Base-by-base conservation (phyloP, 2,888 invertebrate genomes). In the Parochlus steinenii region DNA sequence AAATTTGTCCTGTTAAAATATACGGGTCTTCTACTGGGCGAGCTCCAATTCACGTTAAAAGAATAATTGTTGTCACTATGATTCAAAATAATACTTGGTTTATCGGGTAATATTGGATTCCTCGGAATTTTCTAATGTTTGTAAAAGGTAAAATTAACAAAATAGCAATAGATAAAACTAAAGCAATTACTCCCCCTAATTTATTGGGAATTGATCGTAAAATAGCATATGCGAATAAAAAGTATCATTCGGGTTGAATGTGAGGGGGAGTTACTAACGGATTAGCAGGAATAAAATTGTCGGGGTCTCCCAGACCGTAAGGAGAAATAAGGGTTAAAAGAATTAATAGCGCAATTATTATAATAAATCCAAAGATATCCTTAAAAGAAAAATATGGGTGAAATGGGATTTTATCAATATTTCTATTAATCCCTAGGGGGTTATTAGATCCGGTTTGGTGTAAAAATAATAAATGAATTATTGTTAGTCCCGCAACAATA, bases 221-320 rank as follows among this genome's bases (percentile, higher is more conserved):
- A 63, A 82, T 80, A 12, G 79, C 75, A 55, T 81, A 81, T 10
- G 80, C 78, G 64, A 80, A 81, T 63, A 82, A 54, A 48, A 81
- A 83, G 54, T 82, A 82, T 71, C 79, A 82, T 69, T 83, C 81
- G 29, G 79, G 80, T 67, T 81, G 74, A 62, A 81, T 81, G 51
- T 80, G 80, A 6, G 67, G 53, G 0, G 80, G 78, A 0, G 78
- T 79, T 11, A 71, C 63, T 61, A 76, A 47, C 50, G 73, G 67
- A 43, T 76, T 75, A 4, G 75, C 76, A 0, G 69, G 69, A 14
- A 67, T 71, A 60, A 77, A 81, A 60, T 79, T 81, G 62, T 78
- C 78, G 0, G 74, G 71, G 18, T 79, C 77, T 45, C 68, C 64
- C 52, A 80, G 46, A 50, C 72, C 41, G 46, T 70, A 67, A 0